Base-by-base conservation (phyloP, 2,113 vertebrate genomes). In the Neogale vison region DNA sequence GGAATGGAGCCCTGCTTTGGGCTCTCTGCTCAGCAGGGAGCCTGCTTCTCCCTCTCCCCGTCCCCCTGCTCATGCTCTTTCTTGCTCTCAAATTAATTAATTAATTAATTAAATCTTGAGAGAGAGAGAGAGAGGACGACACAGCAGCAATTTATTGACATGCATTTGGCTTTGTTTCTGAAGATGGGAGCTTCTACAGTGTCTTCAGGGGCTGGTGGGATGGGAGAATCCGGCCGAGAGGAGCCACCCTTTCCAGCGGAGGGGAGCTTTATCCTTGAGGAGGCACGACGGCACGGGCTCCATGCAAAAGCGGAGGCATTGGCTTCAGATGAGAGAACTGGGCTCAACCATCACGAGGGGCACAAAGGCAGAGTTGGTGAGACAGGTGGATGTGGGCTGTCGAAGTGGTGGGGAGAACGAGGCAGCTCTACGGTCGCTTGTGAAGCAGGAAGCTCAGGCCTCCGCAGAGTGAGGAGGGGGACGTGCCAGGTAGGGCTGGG, bases 261-360 rank as follows among this genome's bases (percentile, higher is more conserved):
- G 34, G 67, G 67, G 71, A 89, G 55, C 23, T 89, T 45, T 15
- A 6, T 61, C 29, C 39, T 24, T 45, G 55, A 50, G 21, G 24
- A 12, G 34, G 26, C 7, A 2, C 13, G 4, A 34, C 14, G 63
- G 63, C 31, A 34, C 2, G 1, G 24, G 50, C 52, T 81, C 50
- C 0, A 9, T 11, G 47, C 21, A 9, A 21, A 69, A 21, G 29
- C 6, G 34, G 50, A 50, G 59, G 59, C 2, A 0, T 4, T 12
- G 52, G 55, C 55, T 47, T 87, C 24, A 2, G 34, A 26, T 52
- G 14, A n/a, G 20, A 76, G n/a, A 31, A 45, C 4, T 20, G 71
- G 47, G 57, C 21, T 61, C 65, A 36, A 17, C 26, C 8, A 2
- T 20, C 52, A 55, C 0, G 0, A n/a, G 3, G 34, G 45, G n/a